phyloP scores from a whole-genome alignment of 2,797 vertebrate genomes.

The Pangasius macronema region DNA sequence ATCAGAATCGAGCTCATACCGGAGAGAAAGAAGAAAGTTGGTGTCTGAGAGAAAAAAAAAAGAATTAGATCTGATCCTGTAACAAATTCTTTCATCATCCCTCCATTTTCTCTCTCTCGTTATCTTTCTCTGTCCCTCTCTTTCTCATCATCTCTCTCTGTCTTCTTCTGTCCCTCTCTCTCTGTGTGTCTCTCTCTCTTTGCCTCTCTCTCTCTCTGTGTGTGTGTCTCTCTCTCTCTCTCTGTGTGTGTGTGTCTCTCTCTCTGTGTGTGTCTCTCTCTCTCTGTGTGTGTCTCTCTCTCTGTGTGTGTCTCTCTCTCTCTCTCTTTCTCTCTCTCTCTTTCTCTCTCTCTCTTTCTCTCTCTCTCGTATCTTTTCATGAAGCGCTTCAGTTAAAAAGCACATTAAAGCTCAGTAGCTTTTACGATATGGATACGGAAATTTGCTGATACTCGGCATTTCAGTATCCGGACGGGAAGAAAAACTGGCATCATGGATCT shows the following conservation, averaged over 20 bases:
- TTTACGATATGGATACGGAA: background rate
- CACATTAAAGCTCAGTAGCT: background rate
- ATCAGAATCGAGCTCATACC: no score
- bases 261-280: background rate
- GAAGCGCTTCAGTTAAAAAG: background rate
- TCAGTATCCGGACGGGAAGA: background rate
- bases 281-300: no score
- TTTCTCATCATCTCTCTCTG: background rate
- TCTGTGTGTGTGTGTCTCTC: no score
- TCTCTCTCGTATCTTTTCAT: background rate
- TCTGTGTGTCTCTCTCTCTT: background rate
- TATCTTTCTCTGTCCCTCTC: background rate
- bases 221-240: no score
- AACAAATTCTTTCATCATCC: background rate
- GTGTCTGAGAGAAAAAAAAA: background rate
- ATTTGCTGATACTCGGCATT: background rate
- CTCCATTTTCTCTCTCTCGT: background rate
- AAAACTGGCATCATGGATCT: background rate
- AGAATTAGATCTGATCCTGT: background rate
- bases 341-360: no score
- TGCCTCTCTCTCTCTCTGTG: background rate
- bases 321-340: no score
- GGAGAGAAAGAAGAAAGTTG: no score
- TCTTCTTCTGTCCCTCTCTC: background rate
- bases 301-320: background rate